Conservation (phyloP, 2,797 vertebrate species). For the Onychomys torridus region DNA sequence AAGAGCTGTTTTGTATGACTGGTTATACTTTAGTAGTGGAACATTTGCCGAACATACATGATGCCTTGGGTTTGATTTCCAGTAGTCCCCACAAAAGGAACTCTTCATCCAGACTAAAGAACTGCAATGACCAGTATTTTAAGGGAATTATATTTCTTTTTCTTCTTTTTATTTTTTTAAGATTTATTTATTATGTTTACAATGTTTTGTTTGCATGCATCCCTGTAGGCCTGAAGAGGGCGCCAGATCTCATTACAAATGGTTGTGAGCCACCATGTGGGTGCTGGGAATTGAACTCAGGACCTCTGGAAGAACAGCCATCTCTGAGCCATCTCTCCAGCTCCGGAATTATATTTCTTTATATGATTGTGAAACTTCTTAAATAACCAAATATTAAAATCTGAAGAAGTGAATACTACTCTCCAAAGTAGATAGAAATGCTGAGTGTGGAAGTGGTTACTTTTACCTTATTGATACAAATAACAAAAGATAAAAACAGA, state of each 20-base stretch:
- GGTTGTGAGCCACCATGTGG: too few relatives aligned
- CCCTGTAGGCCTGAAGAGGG: too few relatives aligned
- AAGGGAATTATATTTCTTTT: conserved; percentile 43
- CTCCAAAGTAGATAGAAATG: conserved; percentile 27
- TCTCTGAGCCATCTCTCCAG: too few relatives aligned
- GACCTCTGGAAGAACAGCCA: too few relatives aligned
- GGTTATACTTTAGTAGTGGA: not conserved
- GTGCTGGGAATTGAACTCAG: too few relatives aligned
- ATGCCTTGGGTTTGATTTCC: not conserved
- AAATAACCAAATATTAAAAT: conserved; percentile 51
- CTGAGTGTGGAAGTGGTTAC: not conserved
- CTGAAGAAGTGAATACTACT: not conserved
- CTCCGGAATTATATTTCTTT: conserved; percentile 29
- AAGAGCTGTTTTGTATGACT: not conserved
- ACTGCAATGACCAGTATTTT: not conserved
- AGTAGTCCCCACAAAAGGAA: not conserved
- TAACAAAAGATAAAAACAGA: not conserved
- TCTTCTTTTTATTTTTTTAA: too few relatives aligned
- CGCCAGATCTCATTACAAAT: too few relatives aligned
- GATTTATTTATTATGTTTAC: too few relatives aligned
- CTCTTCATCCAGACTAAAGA: not conserved
- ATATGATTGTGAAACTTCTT: conserved; percentile 41
- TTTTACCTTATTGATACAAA: conserved; percentile 38
- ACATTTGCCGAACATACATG: not conserved
- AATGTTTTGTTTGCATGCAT: too few relatives aligned